Evolutionary conservation across 2,797 vertebrate species (phyloP), one percentile per base, ranked within the genome.

Genomic region (Tangara arthus): DNA sequence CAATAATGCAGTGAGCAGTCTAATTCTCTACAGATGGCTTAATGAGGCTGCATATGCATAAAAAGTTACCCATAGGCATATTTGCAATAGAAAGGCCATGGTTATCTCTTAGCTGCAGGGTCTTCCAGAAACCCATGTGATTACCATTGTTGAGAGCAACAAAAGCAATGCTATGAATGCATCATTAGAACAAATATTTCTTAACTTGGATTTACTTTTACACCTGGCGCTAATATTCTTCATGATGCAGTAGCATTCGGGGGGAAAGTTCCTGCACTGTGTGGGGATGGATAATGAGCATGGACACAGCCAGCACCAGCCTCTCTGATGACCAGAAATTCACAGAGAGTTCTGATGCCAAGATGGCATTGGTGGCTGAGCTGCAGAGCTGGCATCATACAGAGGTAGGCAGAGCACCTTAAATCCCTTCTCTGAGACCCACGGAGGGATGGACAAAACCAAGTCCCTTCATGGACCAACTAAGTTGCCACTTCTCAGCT

Each of bases 11-110:
- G 72, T 82, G 76, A 94, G 70, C 68, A 82, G 82, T 64, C 89
- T 94, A 72, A 95, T 96, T 96, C 90, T 90, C 88, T 87, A 90
- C 93, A 95, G 87, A 94, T 95, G 87, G 60, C 77, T 94, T 93
- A 96, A 94, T 93, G 91, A 90, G 77, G 60, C 24, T 91, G 73
- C 70, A 82, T 66, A 64, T 73, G 37, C 30, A 27, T 89, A 83
- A 72, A 66, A 93, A 94, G 56, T 88, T 94, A 93, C 87, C 93
- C 94, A 89, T 2, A 61, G 86, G 85, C 86, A 28, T 70, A 90
- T 90, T 64, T 93, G 60, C 79, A 86, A 78, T 23, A 69, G 76
- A 71, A 85, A 82, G 79, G 65, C 80, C 70, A 57, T 23, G 68
- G 91, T 89, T 94, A 94, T 91, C 66, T 79, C 85, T 73, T 69